Base-by-base conservation (phyloP, 2,888 invertebrate genomes). In the Drosophila rubida region DNA sequence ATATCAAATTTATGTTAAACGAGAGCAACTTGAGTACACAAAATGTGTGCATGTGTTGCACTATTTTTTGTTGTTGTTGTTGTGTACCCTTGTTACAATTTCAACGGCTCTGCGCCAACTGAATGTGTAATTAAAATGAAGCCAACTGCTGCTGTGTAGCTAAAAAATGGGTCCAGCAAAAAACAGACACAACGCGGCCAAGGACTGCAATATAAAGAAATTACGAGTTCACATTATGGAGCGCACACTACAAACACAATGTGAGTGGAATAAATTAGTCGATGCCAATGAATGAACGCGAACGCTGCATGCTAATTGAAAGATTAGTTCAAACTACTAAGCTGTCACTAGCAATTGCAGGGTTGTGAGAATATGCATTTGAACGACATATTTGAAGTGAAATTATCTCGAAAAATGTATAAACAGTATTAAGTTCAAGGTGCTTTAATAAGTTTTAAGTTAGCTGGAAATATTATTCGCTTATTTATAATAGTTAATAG, bases 121-220 rank as follows among this genome's bases (percentile, higher is more conserved):
- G 64, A 69, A 75, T 73, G 61, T 64, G 66, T 62, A 78, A 80
- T 78, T 71, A 81, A 73, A 85, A 73, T 59, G 69, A 66, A 64
- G 45, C 55, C 60, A 70, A 67, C 45, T 50, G 57, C 37, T 65
- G 57, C 11, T 46, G 37, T 25, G 25, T n/a, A 46, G 27, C 53
- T 53, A 13, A 49, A 57, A 59, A 63, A 37, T 30, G 30, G 25
- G 0, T 32, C 32, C 32, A 50, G 13, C 44, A 22, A 44, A n/a
- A 25, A 27, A n/a, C 19, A 13, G 49, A 42, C 13, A 57, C 11
- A 32, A 14, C 13, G 27, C 1, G 13, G 54, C 61, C 65, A 75
- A 79, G 74, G 70, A 62, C 61, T 65, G 53, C 46, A 65, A 66
- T 49, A 66, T 44, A 69, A 66, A 41, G 50, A 60, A 77, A 51